phyloP scores from a whole-genome alignment of 2,888 invertebrate species.

The Leucoptera coffeella region DNA sequence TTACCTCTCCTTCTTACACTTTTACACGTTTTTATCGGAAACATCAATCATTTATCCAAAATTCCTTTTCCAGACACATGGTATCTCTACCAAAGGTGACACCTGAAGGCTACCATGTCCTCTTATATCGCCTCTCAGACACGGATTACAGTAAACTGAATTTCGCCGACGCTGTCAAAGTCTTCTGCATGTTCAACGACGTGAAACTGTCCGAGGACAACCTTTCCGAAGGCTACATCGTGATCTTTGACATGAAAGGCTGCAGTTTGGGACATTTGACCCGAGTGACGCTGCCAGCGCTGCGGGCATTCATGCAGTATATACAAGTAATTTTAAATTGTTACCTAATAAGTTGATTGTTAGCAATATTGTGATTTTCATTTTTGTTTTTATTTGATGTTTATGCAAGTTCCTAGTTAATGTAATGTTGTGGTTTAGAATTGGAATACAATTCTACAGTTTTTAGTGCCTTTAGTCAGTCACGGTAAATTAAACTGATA shows the following conservation, averaged over 20 bases:
- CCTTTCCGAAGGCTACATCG: slow-evolving; percentile 46
- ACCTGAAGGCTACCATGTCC: slow-evolving; percentile 56
- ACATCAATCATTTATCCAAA: slow-evolving; percentile 55
- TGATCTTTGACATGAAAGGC: slow-evolving; percentile 64
- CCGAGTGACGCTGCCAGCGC: slow-evolving; percentile 55
- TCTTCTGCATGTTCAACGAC: slow-evolving; percentile 65
- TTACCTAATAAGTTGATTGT: no score
- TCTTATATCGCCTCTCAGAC: slow-evolving; percentile 55
- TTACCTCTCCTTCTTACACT: no score
- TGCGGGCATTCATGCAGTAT: slow-evolving; percentile 60
- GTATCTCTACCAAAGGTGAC: slow-evolving; percentile 56
- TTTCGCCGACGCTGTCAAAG: slow-evolving; percentile 57
- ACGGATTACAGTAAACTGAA: slow-evolving; percentile 58
- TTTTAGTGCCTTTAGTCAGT: no score
- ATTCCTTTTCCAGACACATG: slow-evolving; percentile 52
- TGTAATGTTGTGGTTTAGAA: slow-evolving; percentile 54
- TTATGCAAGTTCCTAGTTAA: slow-evolving; percentile 57
- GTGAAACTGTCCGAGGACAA: slow-evolving; percentile 47
- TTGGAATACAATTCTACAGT: slow-evolving; percentile 57
- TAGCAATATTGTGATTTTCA: no score
- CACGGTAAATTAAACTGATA: no score
- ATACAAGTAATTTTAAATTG: slow-evolving; percentile 60
- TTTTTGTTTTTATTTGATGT: no score
- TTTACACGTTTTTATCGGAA: no score
- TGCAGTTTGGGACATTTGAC: slow-evolving; percentile 60